phyloP scores from a whole-genome alignment of 2,888 invertebrate genomes.

The Psylliodes chrysocephalus region DNA sequence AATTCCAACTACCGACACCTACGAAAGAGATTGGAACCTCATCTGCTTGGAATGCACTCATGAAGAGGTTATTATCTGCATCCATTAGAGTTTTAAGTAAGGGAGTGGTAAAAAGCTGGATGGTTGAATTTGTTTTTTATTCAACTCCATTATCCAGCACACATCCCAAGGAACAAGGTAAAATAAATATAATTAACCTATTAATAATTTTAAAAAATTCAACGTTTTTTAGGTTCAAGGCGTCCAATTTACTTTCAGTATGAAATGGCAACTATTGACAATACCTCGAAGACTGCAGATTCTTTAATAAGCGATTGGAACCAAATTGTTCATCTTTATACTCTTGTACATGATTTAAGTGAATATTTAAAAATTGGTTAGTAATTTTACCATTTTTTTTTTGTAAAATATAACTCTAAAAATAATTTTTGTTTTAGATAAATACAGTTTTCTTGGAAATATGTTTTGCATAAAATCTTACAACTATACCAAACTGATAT shows the following conservation, averaged over 20 bases:
- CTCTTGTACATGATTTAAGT: constrained; percentile 84
- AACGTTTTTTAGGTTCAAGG: constrained; percentile 71
- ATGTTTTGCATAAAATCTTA: constrained; percentile 89
- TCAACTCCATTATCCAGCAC: constrained; percentile 82
- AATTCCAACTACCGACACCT: constrained; percentile 82
- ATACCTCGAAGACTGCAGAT: constrained; percentile 82
- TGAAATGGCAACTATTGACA: constrained; percentile 88
- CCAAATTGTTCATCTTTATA: constrained; percentile 89
- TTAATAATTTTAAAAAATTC: background rate
- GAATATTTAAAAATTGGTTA: constrained; percentile 80
- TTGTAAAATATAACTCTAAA: background rate
- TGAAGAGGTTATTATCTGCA: constrained; percentile 83
- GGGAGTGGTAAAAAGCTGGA: constrained; percentile 84
- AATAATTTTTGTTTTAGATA: constrained; percentile 63
- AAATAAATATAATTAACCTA: background rate
- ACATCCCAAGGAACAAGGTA: constrained; percentile 85
- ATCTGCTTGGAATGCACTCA: constrained; percentile 76
- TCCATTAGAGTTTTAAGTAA: constrained; percentile 84
- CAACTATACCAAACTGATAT: constrained; percentile 88
- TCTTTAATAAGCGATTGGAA: constrained; percentile 91
- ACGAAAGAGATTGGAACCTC: constrained; percentile 63
- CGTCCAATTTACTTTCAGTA: constrained; percentile 91
- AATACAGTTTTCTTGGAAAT: constrained; percentile 72
- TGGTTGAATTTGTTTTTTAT: constrained; percentile 89
- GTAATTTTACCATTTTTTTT: constrained; percentile 29